Evolutionary conservation across 2,888 invertebrate genomes (phyloP).

Genomic region (Diaphora mendica): DNA sequence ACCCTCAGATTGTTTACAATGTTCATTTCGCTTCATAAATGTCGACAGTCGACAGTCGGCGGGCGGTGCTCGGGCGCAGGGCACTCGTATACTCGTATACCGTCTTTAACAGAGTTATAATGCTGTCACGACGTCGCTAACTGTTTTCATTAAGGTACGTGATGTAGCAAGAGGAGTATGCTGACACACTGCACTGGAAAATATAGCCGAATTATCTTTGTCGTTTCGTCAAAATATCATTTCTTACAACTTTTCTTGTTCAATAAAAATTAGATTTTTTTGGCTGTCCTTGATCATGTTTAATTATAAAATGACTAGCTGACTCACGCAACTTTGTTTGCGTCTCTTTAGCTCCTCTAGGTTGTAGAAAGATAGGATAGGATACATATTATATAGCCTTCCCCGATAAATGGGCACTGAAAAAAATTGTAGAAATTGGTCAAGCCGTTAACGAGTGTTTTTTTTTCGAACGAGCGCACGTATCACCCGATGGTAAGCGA

Average conservation of each 20-base stretch:
- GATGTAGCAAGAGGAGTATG: background rate
- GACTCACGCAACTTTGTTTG: no score
- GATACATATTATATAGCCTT: no score
- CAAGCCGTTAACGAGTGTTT: no score
- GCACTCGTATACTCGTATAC: slow-evolving; percentile 8
- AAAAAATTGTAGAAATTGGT: no score
- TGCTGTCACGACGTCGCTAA: slow-evolving; percentile 50
- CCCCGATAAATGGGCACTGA: no score
- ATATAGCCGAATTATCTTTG: background rate
- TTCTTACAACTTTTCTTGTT: no score
- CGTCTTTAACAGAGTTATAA: slow-evolving; percentile 46
- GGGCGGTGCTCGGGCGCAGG: slow-evolving; percentile 5
- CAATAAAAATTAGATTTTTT: background rate
- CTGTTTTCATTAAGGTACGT: slow-evolving; percentile 47
- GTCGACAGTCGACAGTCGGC: background rate
- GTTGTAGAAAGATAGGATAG: no score
- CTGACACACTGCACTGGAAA: background rate
- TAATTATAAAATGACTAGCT: background rate
- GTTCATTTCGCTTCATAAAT: slow-evolving; percentile 23
- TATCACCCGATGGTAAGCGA: no score
- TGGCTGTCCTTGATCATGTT: background rate
- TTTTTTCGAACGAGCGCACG: no score
- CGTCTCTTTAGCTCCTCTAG: no score
- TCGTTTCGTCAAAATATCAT: background rate
- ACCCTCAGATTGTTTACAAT: slow-evolving; percentile 1